Percentiles rank a stretch among this genome's conserved stretches.
These are phyloP conservation scores for Danio rerio DNA, from an alignment of 2,113 vertebrate genomes.

Conservation along the genomic window GRCz12tu NC_133195.1:11383001-11383500, in stretches of 20 bases:
- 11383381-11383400: background rate
- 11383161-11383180: constrained; percentile 22
- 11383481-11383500: background rate
- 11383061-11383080: too few relatives aligned
- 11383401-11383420: background rate
- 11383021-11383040: too few relatives aligned
- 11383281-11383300: background rate
- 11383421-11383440: background rate
- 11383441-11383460: background rate
- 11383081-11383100: too few relatives aligned
- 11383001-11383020: too few relatives aligned
- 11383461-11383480: background rate
- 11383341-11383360: background rate
- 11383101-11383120: background rate
- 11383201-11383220: constrained; percentile 8
- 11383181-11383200: background rate
- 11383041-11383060: too few relatives aligned
- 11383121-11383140: background rate
- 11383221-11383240: constrained; percentile 44
- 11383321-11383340: background rate
- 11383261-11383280: constrained; percentile 20
- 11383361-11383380: background rate
- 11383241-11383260: constrained; percentile 45
- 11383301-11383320: background rate
- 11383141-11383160: background rate